Conservation (phyloP, 1,140 invertebrate species). For the Aphaenogaster ashmeadi region DNA sequence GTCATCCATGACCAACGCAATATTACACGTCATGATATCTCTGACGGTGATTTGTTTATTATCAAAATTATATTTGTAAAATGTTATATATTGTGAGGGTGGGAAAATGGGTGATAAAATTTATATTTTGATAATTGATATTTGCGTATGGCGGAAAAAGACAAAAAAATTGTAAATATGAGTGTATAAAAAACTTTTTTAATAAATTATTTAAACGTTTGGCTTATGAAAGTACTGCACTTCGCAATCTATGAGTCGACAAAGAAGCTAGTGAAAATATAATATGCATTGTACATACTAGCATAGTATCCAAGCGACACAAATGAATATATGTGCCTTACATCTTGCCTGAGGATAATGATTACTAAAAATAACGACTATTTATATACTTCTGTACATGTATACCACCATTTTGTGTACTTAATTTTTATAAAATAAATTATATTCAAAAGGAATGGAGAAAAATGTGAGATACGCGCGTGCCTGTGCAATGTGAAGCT, state of each 20-base stretch:
- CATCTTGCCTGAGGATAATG: conserved; percentile 71
- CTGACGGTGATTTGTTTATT: conserved; percentile 51
- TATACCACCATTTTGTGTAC: conserved; percentile 70
- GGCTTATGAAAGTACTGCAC: conserved; percentile 35
- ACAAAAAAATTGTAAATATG: conserved; percentile 67
- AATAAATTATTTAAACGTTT: conserved; percentile 66
- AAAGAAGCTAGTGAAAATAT: conserved; percentile 56
- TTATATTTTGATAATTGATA: conserved; percentile 43
- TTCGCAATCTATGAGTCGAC: conserved; percentile 25
- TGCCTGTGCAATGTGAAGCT: background rate
- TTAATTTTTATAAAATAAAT: conserved; percentile 77
- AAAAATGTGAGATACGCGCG: background rate
- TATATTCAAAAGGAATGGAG: conserved; percentile 27
- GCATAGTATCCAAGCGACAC: conserved; percentile 40
- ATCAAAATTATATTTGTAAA: conserved; percentile 30
- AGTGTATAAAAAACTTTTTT: conserved; percentile 60
- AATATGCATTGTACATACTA: conserved; percentile 72
- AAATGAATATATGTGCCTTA: conserved; percentile 71
- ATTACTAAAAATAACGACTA: conserved; percentile 62
- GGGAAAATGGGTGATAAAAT: background rate
- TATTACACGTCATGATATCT: conserved; percentile 14
- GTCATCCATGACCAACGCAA: conserved; percentile 10
- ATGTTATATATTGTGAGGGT: background rate
- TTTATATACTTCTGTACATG: conserved; percentile 69
- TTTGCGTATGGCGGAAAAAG: conserved; percentile 32